A percentile compares a stretch with the other conserved stretches of the same genome.
Evolutionary conservation across 2,113 vertebrate genomes (phyloP).

Genomic region (Lynx canadensis): DNA sequence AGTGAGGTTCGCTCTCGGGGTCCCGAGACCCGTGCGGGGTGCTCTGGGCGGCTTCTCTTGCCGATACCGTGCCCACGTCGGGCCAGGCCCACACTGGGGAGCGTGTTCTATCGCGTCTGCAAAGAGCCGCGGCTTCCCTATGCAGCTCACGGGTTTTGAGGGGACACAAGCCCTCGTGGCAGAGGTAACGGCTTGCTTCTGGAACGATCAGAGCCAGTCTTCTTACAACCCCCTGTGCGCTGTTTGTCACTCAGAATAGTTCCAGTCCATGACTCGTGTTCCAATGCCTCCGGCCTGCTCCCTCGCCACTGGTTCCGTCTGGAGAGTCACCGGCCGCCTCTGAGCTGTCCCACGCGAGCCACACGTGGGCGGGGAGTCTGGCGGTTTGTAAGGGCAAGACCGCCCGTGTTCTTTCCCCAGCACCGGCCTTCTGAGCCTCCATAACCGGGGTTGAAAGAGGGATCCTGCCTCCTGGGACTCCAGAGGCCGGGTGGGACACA

Average conservation of each 20-base stretch:
- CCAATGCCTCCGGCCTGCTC: fast-evolving
- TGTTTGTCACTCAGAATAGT: neutral
- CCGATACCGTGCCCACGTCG: fast-evolving
- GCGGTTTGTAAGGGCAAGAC: neutral
- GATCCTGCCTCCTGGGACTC: neutral
- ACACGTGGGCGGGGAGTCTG: fast-evolving
- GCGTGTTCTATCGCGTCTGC: fast-evolving
- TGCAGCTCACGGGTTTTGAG: fast-evolving
- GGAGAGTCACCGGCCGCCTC: fast-evolving
- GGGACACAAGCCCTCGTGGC: neutral
- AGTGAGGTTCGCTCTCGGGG: neutral
- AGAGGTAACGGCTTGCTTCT: neutral
- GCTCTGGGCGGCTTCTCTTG: neutral
- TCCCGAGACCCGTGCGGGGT: neutral
- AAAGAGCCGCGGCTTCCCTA: too few relatives aligned
- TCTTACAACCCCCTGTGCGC: neutral
- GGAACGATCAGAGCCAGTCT: fast-evolving
- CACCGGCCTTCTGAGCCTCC: neutral
- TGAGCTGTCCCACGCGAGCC: neutral
- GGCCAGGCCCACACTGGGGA: neutral
- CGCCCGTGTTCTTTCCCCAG: neutral
- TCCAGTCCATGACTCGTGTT: neutral
- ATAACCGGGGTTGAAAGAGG: fast-evolving
- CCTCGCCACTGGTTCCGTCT: neutral
- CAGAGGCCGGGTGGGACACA: neutral